Evolutionary conservation across 2,113 vertebrate genomes (phyloP), one percentile per base, ranked within the genome.

Genomic region (Malurus melanocephalus): DNA sequence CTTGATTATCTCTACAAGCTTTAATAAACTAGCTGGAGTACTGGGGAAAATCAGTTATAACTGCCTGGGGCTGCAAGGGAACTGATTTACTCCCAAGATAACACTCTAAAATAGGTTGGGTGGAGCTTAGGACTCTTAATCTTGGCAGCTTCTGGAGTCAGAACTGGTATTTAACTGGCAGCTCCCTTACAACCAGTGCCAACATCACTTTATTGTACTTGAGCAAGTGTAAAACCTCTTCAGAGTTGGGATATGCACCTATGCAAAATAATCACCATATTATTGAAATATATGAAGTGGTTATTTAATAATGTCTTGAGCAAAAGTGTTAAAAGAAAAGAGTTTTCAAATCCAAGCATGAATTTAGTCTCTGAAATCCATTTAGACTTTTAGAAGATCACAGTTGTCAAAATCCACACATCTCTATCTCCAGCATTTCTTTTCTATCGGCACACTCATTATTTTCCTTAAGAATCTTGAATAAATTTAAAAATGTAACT

Each of bases 1-100:
- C 43, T 80, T 43, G 48, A 51, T 93, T 65, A 53, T 56, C 66
- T 68, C 16, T 42, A 0, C 73, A 45, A 45, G 61, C 26, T 78
- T 65, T 89, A 72, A 19, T 74, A 69, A 71, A 48, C 40, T 56
- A 13, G 24, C 45, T 45, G 43, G 42, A 78, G 69, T 68, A 6
- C 66, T 30, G 66, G 49, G 61, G 62, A 75, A 81, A 26, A 64
- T 72, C 38, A 75, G 53, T 66, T 88, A 20, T 10, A 76, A 22
- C 38, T 76, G 78, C 92, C 89, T 35, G 74, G 10, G 84, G 87
- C 93, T 92, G 33, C 8, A 3, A 22, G 33, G 40, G 55, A 88
- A 11, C 74, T 53, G 53, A 84, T 90, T 75, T 74, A 9, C 51
- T 81, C 57, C 71, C 55, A 10, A 84, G 88, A 84, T 90, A 92